Percentiles rank a stretch among this genome's conserved stretches.
phyloP scores from a whole-genome alignment of 2,113 vertebrate species.

The Serinus canaria region DNA sequence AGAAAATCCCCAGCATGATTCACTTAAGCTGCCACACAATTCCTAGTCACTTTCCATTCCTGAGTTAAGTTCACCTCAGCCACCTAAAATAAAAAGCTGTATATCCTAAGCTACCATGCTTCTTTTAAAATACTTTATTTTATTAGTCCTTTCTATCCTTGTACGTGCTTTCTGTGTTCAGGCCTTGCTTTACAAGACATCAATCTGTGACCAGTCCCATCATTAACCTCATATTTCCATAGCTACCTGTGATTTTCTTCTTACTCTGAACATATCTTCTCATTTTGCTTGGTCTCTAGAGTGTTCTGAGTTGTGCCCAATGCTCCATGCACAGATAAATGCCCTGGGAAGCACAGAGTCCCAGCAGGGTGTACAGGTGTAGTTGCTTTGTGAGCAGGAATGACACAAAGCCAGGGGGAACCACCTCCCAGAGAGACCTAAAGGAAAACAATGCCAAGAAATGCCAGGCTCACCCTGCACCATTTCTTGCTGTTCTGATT shows the following conservation, averaged over 20 bases:
- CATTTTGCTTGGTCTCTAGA: neutral
- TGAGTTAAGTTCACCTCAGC: neutral
- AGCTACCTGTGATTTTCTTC: neutral
- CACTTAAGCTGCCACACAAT: neutral
- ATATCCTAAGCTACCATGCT: neutral
- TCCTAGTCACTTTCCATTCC: neutral
- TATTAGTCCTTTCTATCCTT: neutral
- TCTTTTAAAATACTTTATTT: neutral
- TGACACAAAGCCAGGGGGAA: neutral
- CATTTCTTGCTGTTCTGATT: neutral
- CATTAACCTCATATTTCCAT: neutral
- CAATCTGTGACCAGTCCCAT: neutral
- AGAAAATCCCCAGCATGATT: neutral
- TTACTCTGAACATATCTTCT: neutral
- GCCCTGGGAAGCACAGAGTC: neutral
- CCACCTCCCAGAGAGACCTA: neutral
- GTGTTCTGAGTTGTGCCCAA: neutral
- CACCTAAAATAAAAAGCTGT: neutral
- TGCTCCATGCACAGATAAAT: neutral
- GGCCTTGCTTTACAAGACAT: neutral
- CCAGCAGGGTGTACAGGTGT: neutral
- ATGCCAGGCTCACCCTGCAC: neutral
- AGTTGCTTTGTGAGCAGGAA: neutral
- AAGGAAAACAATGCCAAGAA: neutral
- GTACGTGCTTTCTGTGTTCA: neutral